Base-by-base conservation (phyloP, 2,113 vertebrate genomes). In the Callionymus lyra region DNA sequence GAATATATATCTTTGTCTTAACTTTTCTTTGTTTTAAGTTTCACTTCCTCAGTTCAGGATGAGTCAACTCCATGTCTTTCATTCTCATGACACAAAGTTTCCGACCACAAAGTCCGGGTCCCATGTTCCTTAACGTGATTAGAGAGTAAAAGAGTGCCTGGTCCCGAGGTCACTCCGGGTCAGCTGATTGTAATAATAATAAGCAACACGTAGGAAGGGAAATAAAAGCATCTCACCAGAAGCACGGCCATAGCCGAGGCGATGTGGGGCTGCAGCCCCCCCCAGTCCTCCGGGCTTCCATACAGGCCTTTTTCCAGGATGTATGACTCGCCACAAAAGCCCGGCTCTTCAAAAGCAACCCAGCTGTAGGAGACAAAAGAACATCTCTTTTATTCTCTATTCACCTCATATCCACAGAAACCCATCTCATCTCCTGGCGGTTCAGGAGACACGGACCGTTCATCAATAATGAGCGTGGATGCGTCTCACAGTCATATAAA, bases 241-340 rank as follows among this genome's bases (percentile, higher is more conserved):
- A 85, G 13, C 16, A 97, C 85, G 1, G 92, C 89, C 56, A 94
- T 89, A 16, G 84, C 77, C 19, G 92, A 95, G 56, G 85, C 85
- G 38, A 95, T 83, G 50, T 74, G 88, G 64, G 56, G 82, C 38
- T 75, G 85, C 21, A 82, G 81, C 1, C 80, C 85, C 11, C 91
- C 89, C 93, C 94, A 97, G 60, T 93, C 87, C 56, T 93, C 89
- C 9, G 80, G 82, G 56, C 61, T 84, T 57, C 87, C 84, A 35
- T 96, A 97, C 10, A 90, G 65, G 57, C 93, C 94, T 77, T 91
- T 94, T 62, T 93, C 85, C 67, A 97, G 70, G 19, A 95, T 34
- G 54, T 91, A 94, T 19, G 84, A 77, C 50, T 92, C 88, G 6
- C 94, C 93, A 1, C 82, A 90, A 70, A 94, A 94, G 31, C 87